Conservation (phyloP, 2,888 invertebrate species). For the Sinodicranocentrus sp. region DNA sequence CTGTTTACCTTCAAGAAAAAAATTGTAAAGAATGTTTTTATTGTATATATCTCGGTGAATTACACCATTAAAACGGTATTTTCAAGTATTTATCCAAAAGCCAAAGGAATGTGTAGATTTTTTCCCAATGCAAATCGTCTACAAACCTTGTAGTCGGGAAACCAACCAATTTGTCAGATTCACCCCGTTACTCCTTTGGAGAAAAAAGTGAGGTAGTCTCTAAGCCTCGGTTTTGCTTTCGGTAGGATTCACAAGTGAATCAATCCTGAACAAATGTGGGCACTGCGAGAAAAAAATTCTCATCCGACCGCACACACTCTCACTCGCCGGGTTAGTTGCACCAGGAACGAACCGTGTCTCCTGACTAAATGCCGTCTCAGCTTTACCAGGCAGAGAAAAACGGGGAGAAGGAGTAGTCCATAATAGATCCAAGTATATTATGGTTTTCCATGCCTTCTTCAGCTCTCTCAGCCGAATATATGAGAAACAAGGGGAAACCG, state of each 20-base stretch:
- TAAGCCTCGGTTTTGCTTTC: not conserved
- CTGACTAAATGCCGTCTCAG: conserved; percentile 68
- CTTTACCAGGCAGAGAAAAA: conserved; percentile 60
- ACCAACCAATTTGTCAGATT: too few species aligned
- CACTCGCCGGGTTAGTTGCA: conserved; percentile 65
- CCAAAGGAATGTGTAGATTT: not conserved
- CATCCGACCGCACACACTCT: conserved; percentile 22
- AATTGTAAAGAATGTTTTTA: too few species aligned
- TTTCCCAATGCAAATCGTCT: too few species aligned
- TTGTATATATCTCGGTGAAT: too few species aligned
- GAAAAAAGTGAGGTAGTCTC: not conserved
- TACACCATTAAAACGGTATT: not conserved
- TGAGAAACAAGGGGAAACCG: conserved; percentile 26
- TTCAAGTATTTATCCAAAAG: not conserved
- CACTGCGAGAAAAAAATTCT: conserved; percentile 58
- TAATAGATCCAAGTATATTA: conserved; percentile 52
- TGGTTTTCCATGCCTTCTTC: conserved; percentile 11
- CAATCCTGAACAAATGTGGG: conserved; percentile 46
- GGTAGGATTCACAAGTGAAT: not conserved
- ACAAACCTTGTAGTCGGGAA: not conserved
- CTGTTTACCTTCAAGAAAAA: too few species aligned
- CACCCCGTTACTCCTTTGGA: not conserved
- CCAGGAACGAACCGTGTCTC: conserved; percentile 69
- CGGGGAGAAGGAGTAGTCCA: conserved; percentile 20
- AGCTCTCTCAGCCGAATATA: too few species aligned